These are phyloP conservation scores for Nebria salina DNA, from an alignment of 2,888 invertebrate genomes.

Conservation along the genomic window DNA sequence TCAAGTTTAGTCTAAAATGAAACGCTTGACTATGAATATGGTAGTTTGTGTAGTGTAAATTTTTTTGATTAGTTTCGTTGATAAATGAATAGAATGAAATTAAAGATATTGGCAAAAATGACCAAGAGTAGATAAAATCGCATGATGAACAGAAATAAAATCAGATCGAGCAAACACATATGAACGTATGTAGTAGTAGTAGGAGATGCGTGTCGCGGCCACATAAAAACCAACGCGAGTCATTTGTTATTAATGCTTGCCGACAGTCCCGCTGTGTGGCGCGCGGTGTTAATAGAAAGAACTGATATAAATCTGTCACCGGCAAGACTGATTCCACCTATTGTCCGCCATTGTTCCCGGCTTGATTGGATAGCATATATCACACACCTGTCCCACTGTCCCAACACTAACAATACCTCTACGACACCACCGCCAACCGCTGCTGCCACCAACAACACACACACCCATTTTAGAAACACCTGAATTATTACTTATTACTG, in stretches of 20 bases:
- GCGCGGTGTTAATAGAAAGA: slow-evolving; percentile 40
- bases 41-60: too few species aligned
- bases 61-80: too few species aligned
- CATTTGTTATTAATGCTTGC: slow-evolving; percentile 37
- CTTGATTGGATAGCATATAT: slow-evolving; percentile 56
- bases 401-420: neutral
- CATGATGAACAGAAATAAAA: slow-evolving; percentile 11
- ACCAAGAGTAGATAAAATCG: neutral
- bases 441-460: neutral
- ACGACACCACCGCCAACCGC: slow-evolving; percentile 7
- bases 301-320: slow-evolving; percentile 47
- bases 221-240: slow-evolving; percentile 36
- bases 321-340: slow-evolving; percentile 55
- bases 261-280: slow-evolving; percentile 21
- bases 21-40: too few species aligned
- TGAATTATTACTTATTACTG: neutral
- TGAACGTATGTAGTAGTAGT: slow-evolving; percentile 15
- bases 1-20: too few species aligned
- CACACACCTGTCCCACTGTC: slow-evolving; percentile 25
- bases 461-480: neutral
- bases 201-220: slow-evolving; percentile 29
- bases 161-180: slow-evolving; percentile 18
- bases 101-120: neutral
- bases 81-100: neutral
- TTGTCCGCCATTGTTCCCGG: slow-evolving; percentile 60